Evolutionary conservation across 2,113 vertebrate genomes (phyloP).

Genomic region (Pleuronectes platessa): DNA sequence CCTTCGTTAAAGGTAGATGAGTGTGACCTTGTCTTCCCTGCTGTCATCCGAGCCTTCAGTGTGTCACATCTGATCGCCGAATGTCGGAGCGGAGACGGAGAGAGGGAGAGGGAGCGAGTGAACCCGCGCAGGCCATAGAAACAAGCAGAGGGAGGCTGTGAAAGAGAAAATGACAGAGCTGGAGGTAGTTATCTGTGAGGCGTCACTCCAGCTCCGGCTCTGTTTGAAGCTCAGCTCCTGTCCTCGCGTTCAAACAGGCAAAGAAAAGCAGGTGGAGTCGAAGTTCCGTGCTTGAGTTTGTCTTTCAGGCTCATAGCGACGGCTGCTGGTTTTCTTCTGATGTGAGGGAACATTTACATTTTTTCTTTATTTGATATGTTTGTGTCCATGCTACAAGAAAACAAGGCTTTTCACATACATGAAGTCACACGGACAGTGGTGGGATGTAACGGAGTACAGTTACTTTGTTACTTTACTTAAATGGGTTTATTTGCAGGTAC

Average conservation of each 20-base stretch:
- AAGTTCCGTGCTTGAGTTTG: conserved; percentile 31
- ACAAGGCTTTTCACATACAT: not conserved
- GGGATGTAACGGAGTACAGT: too few species aligned
- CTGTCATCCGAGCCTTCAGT: conserved; percentile 65
- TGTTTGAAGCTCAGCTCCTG: conserved; percentile 58
- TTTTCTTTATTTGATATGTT: not conserved
- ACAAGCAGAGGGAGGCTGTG: conserved; percentile 38
- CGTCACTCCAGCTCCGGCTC: conserved; percentile 43
- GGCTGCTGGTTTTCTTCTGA: conserved; percentile 18
- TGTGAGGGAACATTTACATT: not conserved
- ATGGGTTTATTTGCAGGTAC: too few species aligned
- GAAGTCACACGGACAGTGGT: too few species aligned
- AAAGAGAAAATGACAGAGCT: conserved; percentile 57
- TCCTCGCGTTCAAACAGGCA: conserved; percentile 61
- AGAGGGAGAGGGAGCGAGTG: conserved; percentile 29
- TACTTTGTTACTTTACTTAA: too few species aligned
- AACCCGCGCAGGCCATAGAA: conserved; percentile 25
- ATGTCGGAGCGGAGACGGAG: conserved; percentile 54
- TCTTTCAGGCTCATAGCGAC: conserved; percentile 15
- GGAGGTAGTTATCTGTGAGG: conserved; percentile 63
- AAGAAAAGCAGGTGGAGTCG: conserved; percentile 27
- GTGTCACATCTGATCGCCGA: conserved; percentile 73
- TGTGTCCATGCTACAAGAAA: not conserved
- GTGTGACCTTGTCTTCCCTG: conserved; percentile 69
- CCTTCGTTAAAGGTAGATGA: conserved; percentile 67